A percentile compares a stretch with the other conserved stretches of the same genome.
These are phyloP conservation scores for Tetranychus cinnabarinus DNA, from an alignment of 1,140 invertebrate species.

Conservation along the genomic window DNA sequence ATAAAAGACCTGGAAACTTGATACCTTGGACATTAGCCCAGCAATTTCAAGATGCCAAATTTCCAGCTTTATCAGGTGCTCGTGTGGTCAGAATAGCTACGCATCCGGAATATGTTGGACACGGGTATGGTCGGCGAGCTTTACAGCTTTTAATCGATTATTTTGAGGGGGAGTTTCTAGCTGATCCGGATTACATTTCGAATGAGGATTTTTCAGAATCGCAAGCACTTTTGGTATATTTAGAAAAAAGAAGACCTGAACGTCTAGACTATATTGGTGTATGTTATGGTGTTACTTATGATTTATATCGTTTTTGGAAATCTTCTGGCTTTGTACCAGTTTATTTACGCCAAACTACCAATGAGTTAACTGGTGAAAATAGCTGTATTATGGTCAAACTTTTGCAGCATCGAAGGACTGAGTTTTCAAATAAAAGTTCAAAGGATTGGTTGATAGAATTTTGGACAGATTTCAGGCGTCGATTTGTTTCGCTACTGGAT, in stretches of 20 bases:
- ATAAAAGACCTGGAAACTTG: conserved; percentile 78
- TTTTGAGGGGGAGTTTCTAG: conserved; percentile 47
- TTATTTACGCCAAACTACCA: conserved; percentile 54
- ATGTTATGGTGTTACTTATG: conserved; percentile 63
- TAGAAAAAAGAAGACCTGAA: conserved; percentile 64
- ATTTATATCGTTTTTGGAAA: conserved; percentile 78
- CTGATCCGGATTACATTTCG: conserved; percentile 1
- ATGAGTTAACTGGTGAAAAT: conserved; percentile 92
- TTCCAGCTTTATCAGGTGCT: conserved; percentile 67
- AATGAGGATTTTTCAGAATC: conserved; percentile 14
- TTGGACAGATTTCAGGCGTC: conserved; percentile 43
- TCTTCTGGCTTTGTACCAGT: conserved; percentile 53
- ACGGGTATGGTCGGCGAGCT: conserved; percentile 80
- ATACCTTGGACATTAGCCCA: conserved; percentile 96
- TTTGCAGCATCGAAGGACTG: neutral
- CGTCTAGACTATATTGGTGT: conserved; percentile 79
- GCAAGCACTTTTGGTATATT: conserved; percentile 28
- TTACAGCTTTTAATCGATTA: conserved; percentile 61
- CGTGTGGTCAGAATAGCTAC: conserved; percentile 87
- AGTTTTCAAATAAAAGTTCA: neutral
- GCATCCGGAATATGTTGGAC: conserved; percentile 91
- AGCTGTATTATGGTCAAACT: conserved; percentile 76
- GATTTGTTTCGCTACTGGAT: conserved; percentile 48
- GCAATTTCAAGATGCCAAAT: conserved; percentile 81
- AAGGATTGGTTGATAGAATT: conserved; percentile 11